Percentiles rank a stretch among this genome's conserved stretches.
Conservation (phyloP, 2,888 invertebrate genomes). For the Drosophila algonquin region DNA sequence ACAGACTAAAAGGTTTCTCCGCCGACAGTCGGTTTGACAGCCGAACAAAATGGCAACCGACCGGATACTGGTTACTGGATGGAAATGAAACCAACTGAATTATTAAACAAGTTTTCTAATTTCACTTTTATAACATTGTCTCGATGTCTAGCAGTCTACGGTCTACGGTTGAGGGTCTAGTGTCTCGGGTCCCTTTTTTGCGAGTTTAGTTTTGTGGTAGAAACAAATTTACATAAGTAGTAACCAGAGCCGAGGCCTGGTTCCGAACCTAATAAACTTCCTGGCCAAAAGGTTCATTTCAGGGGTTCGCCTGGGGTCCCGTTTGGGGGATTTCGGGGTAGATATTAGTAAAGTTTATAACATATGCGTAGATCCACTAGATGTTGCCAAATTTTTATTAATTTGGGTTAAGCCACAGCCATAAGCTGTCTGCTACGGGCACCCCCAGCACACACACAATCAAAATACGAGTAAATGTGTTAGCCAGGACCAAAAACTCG, state of each 20-base stretch:
- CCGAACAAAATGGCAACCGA: constrained; percentile 13
- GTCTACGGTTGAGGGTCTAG: not conserved
- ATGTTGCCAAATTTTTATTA: constrained; percentile 69
- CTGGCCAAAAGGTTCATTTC: constrained; percentile 64
- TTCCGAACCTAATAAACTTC: constrained; percentile 68
- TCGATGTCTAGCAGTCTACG: constrained; percentile 25
- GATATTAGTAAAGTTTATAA: constrained; percentile 63
- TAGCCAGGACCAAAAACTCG: constrained; percentile 19
- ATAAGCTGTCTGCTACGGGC: constrained; percentile 39
- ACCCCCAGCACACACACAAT: constrained; percentile 27
- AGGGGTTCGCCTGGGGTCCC: constrained; percentile 37
- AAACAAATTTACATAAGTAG: constrained; percentile 62
- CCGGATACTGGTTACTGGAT: not conserved
- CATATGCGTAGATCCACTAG: constrained; percentile 62
- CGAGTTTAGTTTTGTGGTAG: constrained; percentile 6
- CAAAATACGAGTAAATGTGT: constrained; percentile 34
- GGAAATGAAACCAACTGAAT: constrained; percentile 60
- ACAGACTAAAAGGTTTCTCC: constrained; percentile 57
- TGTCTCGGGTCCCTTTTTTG: constrained; percentile 23
- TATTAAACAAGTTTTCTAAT: constrained; percentile 77
- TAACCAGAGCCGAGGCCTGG: constrained; percentile 30
- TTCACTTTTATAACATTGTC: constrained; percentile 61
- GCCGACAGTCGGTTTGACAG: not conserved
- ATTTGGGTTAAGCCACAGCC: constrained; percentile 72
- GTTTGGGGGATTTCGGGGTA: constrained; percentile 28